Evolutionary conservation across 2,888 invertebrate species (phyloP).

Genomic region (Eupithecia subumbrata): DNA sequence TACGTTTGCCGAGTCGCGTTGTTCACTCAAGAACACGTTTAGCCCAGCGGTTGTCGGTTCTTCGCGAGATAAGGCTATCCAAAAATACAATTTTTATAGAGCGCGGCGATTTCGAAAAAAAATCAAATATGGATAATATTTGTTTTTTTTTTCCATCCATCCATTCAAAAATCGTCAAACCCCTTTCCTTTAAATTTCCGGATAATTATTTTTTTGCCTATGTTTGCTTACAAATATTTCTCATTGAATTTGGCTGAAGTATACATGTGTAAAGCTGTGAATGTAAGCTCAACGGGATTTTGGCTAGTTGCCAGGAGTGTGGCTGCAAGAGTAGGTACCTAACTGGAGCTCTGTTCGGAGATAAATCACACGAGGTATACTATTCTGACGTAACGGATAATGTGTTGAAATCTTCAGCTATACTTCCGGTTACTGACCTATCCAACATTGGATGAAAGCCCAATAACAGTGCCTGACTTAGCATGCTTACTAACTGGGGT

Average conservation of each 20-base stretch:
- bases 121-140: too few species aligned
- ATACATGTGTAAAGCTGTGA: not conserved
- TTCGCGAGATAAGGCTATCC: too few species aligned
- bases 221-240: not conserved
- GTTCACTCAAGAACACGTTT: too few species aligned
- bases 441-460: not conserved
- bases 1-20: too few species aligned
- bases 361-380: constrained; percentile 31
- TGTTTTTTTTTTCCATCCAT: too few species aligned
- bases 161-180: too few species aligned
- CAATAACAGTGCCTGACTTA: not conserved
- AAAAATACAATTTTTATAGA: too few species aligned
- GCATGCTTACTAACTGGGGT: too few species aligned
- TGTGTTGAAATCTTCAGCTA: not conserved
- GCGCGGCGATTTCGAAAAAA: too few species aligned
- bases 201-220: too few species aligned
- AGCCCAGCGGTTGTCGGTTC: too few species aligned
- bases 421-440: not conserved
- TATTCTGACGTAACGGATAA: constrained; percentile 19
- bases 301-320: constrained; percentile 27
- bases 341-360: constrained; percentile 24
- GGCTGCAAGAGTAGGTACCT: constrained; percentile 17
- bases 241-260: not conserved
- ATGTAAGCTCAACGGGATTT: not conserved
- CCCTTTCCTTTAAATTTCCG: too few species aligned